These are phyloP conservation scores for Platichthys flesus DNA, from an alignment of 2,113 vertebrate species.

Conservation along the genomic window DNA sequence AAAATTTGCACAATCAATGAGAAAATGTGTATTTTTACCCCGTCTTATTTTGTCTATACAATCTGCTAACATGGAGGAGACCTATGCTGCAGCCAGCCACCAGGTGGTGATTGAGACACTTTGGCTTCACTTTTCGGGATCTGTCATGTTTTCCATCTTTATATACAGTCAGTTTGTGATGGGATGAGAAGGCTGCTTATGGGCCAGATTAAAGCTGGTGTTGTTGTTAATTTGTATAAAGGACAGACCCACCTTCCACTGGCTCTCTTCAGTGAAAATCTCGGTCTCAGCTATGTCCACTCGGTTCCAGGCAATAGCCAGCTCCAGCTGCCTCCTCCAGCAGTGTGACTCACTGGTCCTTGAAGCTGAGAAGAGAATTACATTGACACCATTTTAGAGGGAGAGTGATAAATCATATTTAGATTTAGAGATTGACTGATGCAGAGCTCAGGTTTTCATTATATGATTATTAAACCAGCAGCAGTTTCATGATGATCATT, in stretches of 20 bases:
- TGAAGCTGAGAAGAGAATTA: conserved; percentile 83
- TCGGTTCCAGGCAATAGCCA: conserved; percentile 96
- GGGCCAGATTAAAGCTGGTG: neutral
- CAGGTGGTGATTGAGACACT: too few species aligned
- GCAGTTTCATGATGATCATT: too few species aligned
- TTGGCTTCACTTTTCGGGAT: too few species aligned
- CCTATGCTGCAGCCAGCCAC: too few species aligned
- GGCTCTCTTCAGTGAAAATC: conserved; percentile 92
- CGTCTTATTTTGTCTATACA: too few species aligned
- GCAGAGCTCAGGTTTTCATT: neutral
- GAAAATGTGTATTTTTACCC: too few species aligned
- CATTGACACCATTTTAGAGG: neutral
- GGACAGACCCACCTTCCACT: conserved; percentile 87
- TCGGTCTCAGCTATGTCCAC: conserved; percentile 94
- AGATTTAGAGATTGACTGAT: neutral
- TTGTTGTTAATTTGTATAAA: neutral
- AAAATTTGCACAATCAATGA: too few species aligned
- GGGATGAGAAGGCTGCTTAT: neutral
- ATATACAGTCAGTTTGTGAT: too few species aligned
- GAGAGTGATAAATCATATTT: neutral
- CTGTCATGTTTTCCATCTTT: too few species aligned
- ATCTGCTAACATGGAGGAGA: too few species aligned
- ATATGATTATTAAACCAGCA: too few species aligned
- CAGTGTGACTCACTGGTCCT: conserved; percentile 82
- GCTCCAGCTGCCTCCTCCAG: conserved; percentile 91